phyloP scores from a whole-genome alignment of 2,888 invertebrate genomes.

The Epirrhoe tristata region DNA sequence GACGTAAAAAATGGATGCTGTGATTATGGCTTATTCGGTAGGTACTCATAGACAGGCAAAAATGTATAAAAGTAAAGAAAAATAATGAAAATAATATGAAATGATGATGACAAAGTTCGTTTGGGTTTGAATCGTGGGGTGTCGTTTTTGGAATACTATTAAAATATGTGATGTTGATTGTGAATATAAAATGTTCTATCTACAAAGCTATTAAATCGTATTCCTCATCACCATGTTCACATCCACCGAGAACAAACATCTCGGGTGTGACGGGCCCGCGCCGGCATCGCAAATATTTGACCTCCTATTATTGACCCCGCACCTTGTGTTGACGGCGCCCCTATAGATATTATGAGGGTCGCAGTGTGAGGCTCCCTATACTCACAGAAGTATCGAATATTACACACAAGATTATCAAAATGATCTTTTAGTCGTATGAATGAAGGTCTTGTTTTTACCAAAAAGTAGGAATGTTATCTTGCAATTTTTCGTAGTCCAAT shows the following conservation, averaged over 20 bases:
- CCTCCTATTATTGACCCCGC: conserved; percentile 75
- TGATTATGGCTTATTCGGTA: too few relatives aligned
- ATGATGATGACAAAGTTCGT: too few relatives aligned
- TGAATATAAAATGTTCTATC: neutral
- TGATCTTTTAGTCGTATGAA: neutral
- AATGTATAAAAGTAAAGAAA: too few relatives aligned
- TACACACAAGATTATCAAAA: neutral
- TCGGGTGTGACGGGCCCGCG: conserved; percentile 59
- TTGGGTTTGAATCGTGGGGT: too few relatives aligned
- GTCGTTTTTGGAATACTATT: too few relatives aligned
- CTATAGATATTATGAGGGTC: conserved; percentile 42
- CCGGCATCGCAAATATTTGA: conserved; percentile 72
- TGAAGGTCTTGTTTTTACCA: neutral
- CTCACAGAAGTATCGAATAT: conserved; percentile 1
- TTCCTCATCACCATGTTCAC: conserved; percentile 8
- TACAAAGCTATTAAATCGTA: conserved; percentile 17
- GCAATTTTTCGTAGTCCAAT: too few relatives aligned
- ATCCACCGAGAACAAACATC: conserved; percentile 58
- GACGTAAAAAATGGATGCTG: too few relatives aligned
- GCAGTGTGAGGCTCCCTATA: conserved; percentile 6
- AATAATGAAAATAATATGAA: too few relatives aligned
- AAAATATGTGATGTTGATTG: neutral
- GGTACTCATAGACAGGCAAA: too few relatives aligned
- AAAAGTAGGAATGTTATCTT: too few relatives aligned
- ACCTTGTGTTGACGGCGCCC: conserved; percentile 63